Conservation (phyloP, 2,888 invertebrate species). For the Galerucella calmariensis region DNA sequence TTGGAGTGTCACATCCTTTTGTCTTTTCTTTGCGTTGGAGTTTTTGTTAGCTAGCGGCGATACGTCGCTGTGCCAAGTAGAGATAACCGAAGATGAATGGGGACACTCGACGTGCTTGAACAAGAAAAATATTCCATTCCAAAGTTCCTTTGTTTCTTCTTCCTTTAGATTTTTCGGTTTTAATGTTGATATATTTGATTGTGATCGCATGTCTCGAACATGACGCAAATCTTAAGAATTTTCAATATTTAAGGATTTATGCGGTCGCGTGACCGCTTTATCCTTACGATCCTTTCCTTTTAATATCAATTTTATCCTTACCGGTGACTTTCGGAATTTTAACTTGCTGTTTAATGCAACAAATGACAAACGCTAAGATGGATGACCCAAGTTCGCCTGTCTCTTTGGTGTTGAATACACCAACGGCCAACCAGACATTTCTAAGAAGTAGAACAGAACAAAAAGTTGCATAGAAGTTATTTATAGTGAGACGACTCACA, state of each 20-base stretch:
- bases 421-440: constrained; percentile 25
- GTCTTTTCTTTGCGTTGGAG: constrained; percentile 58
- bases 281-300: constrained; percentile 38
- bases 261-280: constrained; percentile 48
- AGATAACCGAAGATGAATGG: constrained; percentile 64
- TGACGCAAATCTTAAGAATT: constrained; percentile 49
- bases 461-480: constrained; percentile 28
- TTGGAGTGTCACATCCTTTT: constrained; percentile 66
- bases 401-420: constrained; percentile 20
- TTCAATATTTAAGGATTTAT: constrained; percentile 56
- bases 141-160: constrained; percentile 59
- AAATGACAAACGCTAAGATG: constrained; percentile 57
- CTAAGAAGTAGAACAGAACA: constrained; percentile 22
- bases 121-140: constrained; percentile 62
- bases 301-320: constrained; percentile 53
- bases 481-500: constrained; percentile 4
- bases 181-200: constrained; percentile 55
- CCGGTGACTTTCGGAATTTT: constrained; percentile 52
- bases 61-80: constrained; percentile 59
- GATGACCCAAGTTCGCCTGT: constrained; percentile 54
- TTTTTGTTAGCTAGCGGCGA: constrained; percentile 60
- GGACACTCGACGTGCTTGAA: constrained; percentile 61
- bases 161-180: constrained; percentile 54
- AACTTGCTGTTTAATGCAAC: constrained; percentile 54
- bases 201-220: constrained; percentile 49